Base-by-base conservation (phyloP, 2,888 invertebrate genomes). In the Stegana nigrithorax region DNA sequence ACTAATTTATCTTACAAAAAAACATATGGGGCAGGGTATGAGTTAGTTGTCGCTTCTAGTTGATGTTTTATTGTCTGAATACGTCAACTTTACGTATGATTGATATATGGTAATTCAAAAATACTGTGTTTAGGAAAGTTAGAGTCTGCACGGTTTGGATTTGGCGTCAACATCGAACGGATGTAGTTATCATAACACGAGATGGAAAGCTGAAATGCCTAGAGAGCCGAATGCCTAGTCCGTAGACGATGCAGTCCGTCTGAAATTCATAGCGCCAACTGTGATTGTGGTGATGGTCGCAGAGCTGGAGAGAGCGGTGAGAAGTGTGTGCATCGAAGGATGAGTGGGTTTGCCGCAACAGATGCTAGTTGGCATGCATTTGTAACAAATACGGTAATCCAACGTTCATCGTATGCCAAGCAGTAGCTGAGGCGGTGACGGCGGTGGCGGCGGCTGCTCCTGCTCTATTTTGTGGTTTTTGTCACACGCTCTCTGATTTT, bases 51-150 rank as follows among this genome's bases (percentile, higher is more conserved):
- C 57, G 61, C 53, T 65, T 66, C 71, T 75, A 71, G 69, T 66
- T 67, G 67, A 62, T 67, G 67, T 56, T 71, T 69, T 36, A 53
- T 58, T 51, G 66, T 64, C 61, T 62, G 36, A 10, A 50, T 58
- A 47, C 53, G 67, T 66, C 64, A 66, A 63, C 56, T 62, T 36
- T 44, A 62, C 56, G 51, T 66, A 75, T 80, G 78, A 78, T 78
- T 78, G 78, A 78, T 80, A 80, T 78, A 78, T 78, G 80, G 67
- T 57, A 39, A 63, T 66, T 69, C 66, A 62, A 65, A 70, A 70
- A 72, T 68, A 45, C 56, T 63, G 59, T n/a, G n/a, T n/a, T n/a
- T n/a, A n/a, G n/a, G n/a, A n/a, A n/a, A n/a, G n/a, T n/a, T n/a
- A n/a, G n/a, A n/a, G n/a, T n/a, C n/a, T n/a, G n/a, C n/a, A n/a